Base-by-base conservation (phyloP, 2,888 invertebrate species). In the Macroteleia sp. region DNA sequence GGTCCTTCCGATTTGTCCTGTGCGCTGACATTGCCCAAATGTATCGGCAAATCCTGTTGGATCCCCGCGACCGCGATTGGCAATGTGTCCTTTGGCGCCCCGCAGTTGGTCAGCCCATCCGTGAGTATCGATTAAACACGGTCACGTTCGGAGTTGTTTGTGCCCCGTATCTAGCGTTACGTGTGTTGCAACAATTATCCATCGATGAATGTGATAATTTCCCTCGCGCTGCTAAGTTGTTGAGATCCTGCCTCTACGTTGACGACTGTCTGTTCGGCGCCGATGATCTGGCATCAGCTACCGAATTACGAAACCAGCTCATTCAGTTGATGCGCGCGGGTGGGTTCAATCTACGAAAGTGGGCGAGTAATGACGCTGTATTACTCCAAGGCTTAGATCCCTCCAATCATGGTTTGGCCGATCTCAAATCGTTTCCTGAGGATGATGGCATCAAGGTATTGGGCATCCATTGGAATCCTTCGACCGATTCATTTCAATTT, bases 301-400 rank as follows among this genome's bases (percentile, higher is more conserved):
- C 6, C 6, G 25, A 5, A 6, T 6, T 25, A 25, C 67, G 61
- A 9, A 22, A 67, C 16, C 52, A 78, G 22, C 3, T 75, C 0
- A 42, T 75, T 0, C 1, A 1, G 9, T 16, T 25, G 9, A n/a
- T 41, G 8, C 6, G 3, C 9, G 16, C 41, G 1, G 42, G 42
- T 1, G 42, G 42, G 2, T 34, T 52, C 10, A 2, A 16, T 2
- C 34, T 52, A 1, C 17, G 52, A 1, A 52, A 52, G 17, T 52
- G 52, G 52, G 52, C 52, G 1, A 32, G 34, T 12, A 52, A 34
- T 34, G 8, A 8, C 9, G 2, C 25, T 3, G 28, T 3, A 1
- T 28, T 48, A 1, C 12, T 52, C 4, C 12, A 32, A 5, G 25
- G 34, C 17, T 12, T 52, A 6, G 36, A 52, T 34, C n/a, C 17